A percentile compares a stretch with the other conserved stretches of the same genome.
Evolutionary conservation across 2,888 invertebrate species (phyloP).

Genomic region (Dicyrtoma fusca): DNA sequence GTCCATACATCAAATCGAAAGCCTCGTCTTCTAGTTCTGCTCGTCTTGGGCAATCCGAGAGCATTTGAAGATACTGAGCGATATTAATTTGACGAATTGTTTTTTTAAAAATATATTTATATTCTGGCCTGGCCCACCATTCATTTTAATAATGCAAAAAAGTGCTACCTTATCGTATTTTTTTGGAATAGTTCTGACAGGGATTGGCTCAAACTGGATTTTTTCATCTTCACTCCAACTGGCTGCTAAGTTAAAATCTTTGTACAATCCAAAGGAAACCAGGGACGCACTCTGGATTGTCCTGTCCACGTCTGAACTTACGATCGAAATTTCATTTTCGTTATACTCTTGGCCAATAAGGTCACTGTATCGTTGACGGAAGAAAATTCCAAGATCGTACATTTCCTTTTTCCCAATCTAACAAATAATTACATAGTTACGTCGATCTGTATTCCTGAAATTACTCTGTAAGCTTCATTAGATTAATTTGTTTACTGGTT

Average conservation of each 20-base stretch:
- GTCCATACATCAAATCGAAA: too few species aligned
- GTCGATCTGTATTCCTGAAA: too few species aligned
- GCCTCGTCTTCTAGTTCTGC: too few species aligned
- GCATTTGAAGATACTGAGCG: too few species aligned
- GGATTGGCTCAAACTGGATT: not conserved
- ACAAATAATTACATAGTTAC: constrained; percentile 13
- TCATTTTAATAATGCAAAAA: too few species aligned
- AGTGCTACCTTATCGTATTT: not conserved
- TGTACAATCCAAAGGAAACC: not conserved
- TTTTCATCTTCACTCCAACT: not conserved
- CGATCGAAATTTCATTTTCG: constrained; percentile 60
- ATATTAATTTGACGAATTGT: too few species aligned
- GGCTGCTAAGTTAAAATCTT: constrained; percentile 5
- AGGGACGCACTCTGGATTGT: constrained; percentile 79
- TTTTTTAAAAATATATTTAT: too few species aligned
- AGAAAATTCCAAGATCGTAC: constrained; percentile 71
- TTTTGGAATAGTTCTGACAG: not conserved
- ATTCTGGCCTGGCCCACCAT: too few species aligned
- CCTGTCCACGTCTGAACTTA: constrained; percentile 79
- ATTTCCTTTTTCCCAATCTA: constrained; percentile 59
- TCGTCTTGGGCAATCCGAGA: too few species aligned
- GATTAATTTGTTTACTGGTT: too few species aligned
- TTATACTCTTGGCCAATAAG: constrained; percentile 58
- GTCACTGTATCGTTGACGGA: constrained; percentile 71
- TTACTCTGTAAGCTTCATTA: too few species aligned